These are phyloP conservation scores for Ceratitis capitata DNA, from an alignment of 1,140 invertebrate species.

Conservation along the genomic window DNA sequence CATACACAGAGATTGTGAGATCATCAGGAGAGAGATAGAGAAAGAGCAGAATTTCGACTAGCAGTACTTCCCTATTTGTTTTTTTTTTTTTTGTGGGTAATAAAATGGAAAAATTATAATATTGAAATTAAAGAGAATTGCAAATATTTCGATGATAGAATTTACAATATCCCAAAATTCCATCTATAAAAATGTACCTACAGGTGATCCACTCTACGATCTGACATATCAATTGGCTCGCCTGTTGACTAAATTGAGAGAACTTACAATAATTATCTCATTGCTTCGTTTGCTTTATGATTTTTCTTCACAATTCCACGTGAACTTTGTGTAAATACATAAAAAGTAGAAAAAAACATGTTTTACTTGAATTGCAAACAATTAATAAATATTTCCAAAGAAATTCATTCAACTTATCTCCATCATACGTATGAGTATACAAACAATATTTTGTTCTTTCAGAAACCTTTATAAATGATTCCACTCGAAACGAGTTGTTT, in stretches of 20 bases:
- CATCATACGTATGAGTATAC: no score
- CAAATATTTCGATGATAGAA: not conserved
- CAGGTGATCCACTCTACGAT: not conserved
- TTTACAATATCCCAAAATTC: no score
- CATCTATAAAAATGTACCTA: not conserved
- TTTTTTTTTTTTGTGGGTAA: not conserved
- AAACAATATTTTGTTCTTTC: not conserved
- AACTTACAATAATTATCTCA: not conserved
- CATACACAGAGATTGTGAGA: not conserved
- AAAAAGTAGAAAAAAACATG: no score
- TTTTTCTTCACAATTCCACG: not conserved
- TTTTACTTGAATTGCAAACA: slow-evolving; percentile 22
- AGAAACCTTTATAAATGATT: not conserved
- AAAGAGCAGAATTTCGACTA: no score
- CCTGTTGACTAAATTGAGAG: not conserved
- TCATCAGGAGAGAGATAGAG: not conserved
- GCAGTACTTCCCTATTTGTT: no score
- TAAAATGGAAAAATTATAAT: not conserved
- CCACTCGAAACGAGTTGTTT: not conserved
- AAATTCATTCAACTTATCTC: not conserved
- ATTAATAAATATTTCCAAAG: not conserved
- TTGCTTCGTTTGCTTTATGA: not conserved
- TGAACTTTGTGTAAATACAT: not conserved
- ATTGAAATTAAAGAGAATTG: not conserved
- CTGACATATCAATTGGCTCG: not conserved